Conservation (phyloP, 1,140 invertebrate genomes). For the Ostrea edulis region DNA sequence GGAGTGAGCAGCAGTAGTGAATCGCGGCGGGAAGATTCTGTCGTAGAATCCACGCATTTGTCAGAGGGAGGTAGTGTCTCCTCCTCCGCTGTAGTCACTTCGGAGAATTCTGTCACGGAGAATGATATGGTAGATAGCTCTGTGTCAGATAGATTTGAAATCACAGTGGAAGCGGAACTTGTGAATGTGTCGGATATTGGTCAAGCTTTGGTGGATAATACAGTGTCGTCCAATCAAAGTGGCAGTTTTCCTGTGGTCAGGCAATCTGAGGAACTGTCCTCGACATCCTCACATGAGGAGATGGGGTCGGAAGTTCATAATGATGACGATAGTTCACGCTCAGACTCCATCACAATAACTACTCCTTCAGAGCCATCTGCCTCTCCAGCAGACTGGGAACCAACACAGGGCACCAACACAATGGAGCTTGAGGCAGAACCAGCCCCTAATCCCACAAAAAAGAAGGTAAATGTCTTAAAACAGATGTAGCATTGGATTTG, state of each 20-base stretch:
- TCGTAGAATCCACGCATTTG: conserved; percentile 49
- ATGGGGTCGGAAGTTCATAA: not conserved
- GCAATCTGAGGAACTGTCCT: not conserved
- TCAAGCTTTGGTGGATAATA: not conserved
- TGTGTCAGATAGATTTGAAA: conserved; percentile 38
- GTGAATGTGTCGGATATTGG: conserved; percentile 10
- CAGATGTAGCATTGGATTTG: not conserved
- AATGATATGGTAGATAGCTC: conserved; percentile 40
- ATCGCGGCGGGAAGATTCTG: not conserved
- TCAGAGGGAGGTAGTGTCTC: conserved; percentile 38
- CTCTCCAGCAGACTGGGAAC: conserved; percentile 22
- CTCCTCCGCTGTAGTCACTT: not conserved
- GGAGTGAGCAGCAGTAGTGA: conserved; percentile 55
- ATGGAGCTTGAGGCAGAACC: conserved; percentile 56
- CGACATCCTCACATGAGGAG: not conserved
- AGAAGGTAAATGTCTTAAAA: conserved; percentile 79
- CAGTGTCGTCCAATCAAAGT: conserved; percentile 1
- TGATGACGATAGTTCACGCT: not conserved
- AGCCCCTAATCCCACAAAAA: conserved; percentile 74
- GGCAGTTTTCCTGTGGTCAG: not conserved
- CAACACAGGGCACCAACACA: not conserved
- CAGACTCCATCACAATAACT: conserved; percentile 30
- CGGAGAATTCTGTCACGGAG: not conserved
- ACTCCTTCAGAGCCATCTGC: conserved; percentile 3
- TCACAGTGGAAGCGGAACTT: conserved; percentile 44